These are phyloP conservation scores for Sinonovacula constricta DNA, from an alignment of 1,140 invertebrate species.

Conservation along the genomic window DNA sequence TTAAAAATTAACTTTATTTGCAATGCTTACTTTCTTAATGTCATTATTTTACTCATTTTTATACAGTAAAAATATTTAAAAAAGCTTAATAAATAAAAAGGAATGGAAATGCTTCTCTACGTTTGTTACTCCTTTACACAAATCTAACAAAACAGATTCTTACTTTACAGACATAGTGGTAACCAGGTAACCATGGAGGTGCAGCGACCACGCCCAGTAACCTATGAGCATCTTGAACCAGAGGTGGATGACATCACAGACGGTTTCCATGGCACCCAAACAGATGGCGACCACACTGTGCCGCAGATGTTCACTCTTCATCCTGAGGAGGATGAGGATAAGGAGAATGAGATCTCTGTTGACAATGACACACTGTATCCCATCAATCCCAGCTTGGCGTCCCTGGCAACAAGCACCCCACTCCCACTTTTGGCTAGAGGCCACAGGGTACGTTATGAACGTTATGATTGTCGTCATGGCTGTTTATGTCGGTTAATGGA, in stretches of 20 bases:
- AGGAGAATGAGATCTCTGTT: slow-evolving; percentile 60
- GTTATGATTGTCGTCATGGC: too few species aligned
- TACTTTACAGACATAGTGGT: slow-evolving; percentile 60
- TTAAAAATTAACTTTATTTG: slow-evolving; percentile 1
- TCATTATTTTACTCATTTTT: neutral
- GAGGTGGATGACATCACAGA: slow-evolving; percentile 37
- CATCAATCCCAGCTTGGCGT: slow-evolving; percentile 49
- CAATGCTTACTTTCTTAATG: neutral
- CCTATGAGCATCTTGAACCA: slow-evolving; percentile 55
- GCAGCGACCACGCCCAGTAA: slow-evolving; percentile 52
- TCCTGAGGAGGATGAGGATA: slow-evolving; percentile 53
- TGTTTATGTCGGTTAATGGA: too few species aligned
- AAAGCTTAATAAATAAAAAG: too few species aligned
- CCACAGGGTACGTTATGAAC: slow-evolving; percentile 56
- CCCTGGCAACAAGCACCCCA: slow-evolving; percentile 61
- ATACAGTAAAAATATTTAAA: too few species aligned
- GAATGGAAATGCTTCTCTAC: too few species aligned
- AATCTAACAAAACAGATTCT: too few species aligned
- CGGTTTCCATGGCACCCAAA: slow-evolving; percentile 8
- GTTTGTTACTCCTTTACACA: too few species aligned
- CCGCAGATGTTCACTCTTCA: slow-evolving; percentile 39
- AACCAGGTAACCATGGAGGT: slow-evolving; percentile 60
- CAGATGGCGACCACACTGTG: slow-evolving; percentile 40
- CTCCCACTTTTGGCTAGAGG: slow-evolving; percentile 60
- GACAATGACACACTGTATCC: slow-evolving; percentile 55